phyloP scores from a whole-genome alignment of 2,888 invertebrate genomes.

The Pachliopta kotzebuea region DNA sequence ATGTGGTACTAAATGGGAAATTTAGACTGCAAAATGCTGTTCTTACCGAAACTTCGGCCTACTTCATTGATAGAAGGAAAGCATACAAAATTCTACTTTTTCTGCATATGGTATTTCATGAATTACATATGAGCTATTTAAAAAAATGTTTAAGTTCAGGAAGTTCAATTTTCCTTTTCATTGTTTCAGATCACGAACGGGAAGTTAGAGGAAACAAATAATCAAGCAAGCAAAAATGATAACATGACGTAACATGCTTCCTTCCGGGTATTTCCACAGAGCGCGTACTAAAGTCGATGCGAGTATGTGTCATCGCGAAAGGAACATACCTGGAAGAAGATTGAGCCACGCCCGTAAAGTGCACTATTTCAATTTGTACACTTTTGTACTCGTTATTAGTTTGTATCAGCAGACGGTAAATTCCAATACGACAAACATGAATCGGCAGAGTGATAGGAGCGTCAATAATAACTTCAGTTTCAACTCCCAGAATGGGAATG shows the following conservation, averaged over 20 bases:
- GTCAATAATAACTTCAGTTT: constrained; percentile 42
- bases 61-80: no score
- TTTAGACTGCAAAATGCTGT: no score
- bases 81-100: no score
- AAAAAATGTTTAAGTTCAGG: no score
- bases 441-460: constrained; percentile 49
- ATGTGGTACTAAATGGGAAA: no score
- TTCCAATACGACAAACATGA: constrained; percentile 72
- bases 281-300: constrained; percentile 51
- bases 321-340: constrained; percentile 35
- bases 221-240: constrained; percentile 53
- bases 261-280: constrained; percentile 50
- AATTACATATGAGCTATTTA: no score
- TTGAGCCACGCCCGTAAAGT: constrained; percentile 44
- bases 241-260: constrained; percentile 72
- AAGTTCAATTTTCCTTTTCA: neutral
- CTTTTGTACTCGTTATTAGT: constrained; percentile 51
- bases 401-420: constrained; percentile 60
- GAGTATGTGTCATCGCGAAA: constrained; percentile 57
- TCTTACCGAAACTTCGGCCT: no score
- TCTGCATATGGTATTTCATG: no score
- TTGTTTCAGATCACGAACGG: constrained; percentile 64
- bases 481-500: constrained; percentile 46
- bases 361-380: constrained; percentile 58
- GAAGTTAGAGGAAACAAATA: constrained; percentile 36